These are phyloP conservation scores for Pangasius djambal DNA, from an alignment of 2,797 vertebrate species.

Conservation along the genomic window DNA sequence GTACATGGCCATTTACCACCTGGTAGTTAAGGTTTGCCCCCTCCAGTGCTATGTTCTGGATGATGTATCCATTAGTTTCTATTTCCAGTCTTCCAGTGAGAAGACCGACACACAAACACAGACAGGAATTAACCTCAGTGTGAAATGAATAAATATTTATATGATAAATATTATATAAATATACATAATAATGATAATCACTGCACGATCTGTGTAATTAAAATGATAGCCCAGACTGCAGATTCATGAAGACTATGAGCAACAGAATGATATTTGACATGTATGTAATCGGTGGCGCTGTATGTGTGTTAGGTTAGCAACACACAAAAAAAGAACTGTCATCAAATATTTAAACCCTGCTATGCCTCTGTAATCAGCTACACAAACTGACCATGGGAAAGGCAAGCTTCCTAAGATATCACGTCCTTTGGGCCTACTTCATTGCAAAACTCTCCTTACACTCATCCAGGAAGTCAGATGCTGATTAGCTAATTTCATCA, in stretches of 20 bases:
- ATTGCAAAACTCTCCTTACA: background rate
- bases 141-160: background rate
- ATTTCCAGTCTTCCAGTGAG: background rate
- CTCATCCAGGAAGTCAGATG: conserved; percentile 23
- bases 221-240: background rate
- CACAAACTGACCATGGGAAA: background rate
- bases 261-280: background rate
- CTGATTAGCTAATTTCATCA: background rate
- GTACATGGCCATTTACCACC: background rate
- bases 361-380: background rate
- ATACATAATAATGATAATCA: background rate
- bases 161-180: too few relatives aligned
- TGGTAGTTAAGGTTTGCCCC: background rate
- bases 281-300: background rate
- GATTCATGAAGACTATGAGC: background rate
- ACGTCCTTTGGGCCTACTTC: background rate
- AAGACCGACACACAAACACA: background rate
- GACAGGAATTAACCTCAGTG: background rate
- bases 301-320: background rate
- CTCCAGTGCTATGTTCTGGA: conserved; percentile 9
- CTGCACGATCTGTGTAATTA: background rate
- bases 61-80: background rate
- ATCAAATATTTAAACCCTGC: background rate
- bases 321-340: background rate
- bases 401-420: background rate